Conservation (phyloP, 2,113 vertebrate genomes). For the Odocoileus virginianus region DNA sequence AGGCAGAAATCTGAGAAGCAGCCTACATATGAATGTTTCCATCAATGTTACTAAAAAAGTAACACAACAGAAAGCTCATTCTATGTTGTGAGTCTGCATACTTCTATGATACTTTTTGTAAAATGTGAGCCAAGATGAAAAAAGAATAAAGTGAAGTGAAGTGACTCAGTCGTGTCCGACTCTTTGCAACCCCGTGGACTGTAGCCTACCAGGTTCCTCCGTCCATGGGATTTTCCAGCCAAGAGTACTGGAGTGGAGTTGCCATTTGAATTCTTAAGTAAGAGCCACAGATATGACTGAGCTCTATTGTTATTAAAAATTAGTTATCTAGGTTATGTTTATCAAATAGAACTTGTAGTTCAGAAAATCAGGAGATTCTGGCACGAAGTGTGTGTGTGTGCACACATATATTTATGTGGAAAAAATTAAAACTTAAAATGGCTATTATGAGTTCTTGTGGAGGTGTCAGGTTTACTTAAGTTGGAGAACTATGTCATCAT, state of each 20-base stretch:
- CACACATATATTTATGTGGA: conserved; percentile 38
- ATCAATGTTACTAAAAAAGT: neutral
- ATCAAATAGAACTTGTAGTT: conserved; percentile 68
- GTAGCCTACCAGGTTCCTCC: too few species aligned
- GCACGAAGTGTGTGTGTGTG: neutral
- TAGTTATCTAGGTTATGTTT: conserved; percentile 62
- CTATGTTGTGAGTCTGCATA: conserved; percentile 44
- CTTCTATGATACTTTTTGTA: conserved; percentile 32
- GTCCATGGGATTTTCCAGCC: too few species aligned
- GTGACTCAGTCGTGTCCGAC: too few species aligned
- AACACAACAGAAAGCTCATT: neutral
- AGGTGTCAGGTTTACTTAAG: conserved; percentile 72
- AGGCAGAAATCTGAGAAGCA: conserved; percentile 1
- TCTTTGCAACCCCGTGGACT: too few species aligned
- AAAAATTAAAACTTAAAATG: conserved; percentile 64
- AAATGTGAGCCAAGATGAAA: conserved; percentile 49
- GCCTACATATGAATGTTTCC: conserved; percentile 30
- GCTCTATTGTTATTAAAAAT: conserved; percentile 65
- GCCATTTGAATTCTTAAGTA: conserved; percentile 53
- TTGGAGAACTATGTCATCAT: conserved; percentile 64
- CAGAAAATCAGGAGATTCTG: conserved; percentile 43
- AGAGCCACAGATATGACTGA: conserved; percentile 60
- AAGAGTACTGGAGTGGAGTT: too few species aligned
- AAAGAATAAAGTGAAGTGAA: neutral
- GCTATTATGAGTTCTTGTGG: conserved; percentile 70